Conservation (phyloP, 2,888 invertebrate genomes). For the Itoplectis maculator region DNA sequence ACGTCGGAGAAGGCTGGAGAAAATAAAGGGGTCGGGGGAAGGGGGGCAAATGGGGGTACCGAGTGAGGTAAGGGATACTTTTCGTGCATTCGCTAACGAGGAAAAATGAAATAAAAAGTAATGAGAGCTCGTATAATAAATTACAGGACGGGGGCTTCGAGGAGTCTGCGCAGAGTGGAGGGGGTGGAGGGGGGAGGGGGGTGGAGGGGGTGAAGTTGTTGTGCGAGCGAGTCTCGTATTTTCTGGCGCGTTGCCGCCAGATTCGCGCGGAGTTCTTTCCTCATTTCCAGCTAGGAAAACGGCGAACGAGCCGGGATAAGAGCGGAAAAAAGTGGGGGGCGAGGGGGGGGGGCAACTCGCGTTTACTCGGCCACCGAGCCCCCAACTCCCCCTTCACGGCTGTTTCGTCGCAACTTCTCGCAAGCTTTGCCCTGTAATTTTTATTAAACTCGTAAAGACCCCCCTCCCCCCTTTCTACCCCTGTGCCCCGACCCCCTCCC, state of each 20-base stretch:
- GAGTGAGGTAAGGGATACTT: slow-evolving; percentile 57
- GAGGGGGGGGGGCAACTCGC: slow-evolving; percentile 3
- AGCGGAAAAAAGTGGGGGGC: slow-evolving; percentile 52
- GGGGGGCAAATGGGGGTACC: slow-evolving; percentile 31
- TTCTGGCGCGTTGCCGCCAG: slow-evolving; percentile 40
- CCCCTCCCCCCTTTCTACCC: no score
- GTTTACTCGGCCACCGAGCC: slow-evolving; percentile 49
- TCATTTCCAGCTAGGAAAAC: slow-evolving; percentile 50
- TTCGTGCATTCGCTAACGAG: slow-evolving; percentile 74
- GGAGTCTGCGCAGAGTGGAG: slow-evolving; percentile 27
- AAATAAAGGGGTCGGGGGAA: background rate
- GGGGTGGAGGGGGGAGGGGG: slow-evolving; percentile 18
- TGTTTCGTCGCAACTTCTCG: slow-evolving; percentile 25
- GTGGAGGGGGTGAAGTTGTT: slow-evolving; percentile 24
- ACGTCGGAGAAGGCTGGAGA: slow-evolving; percentile 26
- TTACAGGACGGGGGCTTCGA: slow-evolving; percentile 75
- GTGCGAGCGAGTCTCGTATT: slow-evolving; percentile 57
- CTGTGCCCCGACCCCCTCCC: slow-evolving; percentile 58
- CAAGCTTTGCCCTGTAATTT: slow-evolving; percentile 70
- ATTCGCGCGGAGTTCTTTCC: slow-evolving; percentile 40
- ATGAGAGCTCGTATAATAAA: slow-evolving; percentile 77
- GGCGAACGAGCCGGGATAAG: slow-evolving; percentile 44
- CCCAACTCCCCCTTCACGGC: slow-evolving; percentile 30
- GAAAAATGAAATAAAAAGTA: slow-evolving; percentile 77
- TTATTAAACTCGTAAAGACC: slow-evolving; percentile 78